These are phyloP conservation scores for Alsophila aescularia DNA, from an alignment of 2,888 invertebrate species.

Conservation along the genomic window DNA sequence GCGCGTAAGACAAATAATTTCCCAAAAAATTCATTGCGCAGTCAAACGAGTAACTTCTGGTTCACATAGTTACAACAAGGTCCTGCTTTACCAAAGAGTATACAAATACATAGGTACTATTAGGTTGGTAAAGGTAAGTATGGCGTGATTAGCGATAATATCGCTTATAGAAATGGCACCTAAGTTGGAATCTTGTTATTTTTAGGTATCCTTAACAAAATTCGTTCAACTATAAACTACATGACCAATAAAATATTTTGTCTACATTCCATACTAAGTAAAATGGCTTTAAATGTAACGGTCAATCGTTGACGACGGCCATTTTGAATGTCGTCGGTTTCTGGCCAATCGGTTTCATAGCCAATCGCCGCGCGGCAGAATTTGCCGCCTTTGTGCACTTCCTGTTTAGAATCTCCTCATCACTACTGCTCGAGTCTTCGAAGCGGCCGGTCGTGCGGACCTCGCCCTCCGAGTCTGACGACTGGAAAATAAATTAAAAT, in stretches of 20 bases:
- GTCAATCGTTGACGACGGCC: slow-evolving; percentile 74
- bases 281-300: slow-evolving; percentile 30
- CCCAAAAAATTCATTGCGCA: too few relatives aligned
- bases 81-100: too few relatives aligned
- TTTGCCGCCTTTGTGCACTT: slow-evolving; percentile 50
- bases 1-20: too few relatives aligned
- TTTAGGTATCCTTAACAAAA: too few relatives aligned
- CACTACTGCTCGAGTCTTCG: slow-evolving; percentile 74
- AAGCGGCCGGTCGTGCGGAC: slow-evolving; percentile 63
- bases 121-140: too few relatives aligned
- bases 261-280: neutral
- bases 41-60: too few relatives aligned
- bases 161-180: too few relatives aligned
- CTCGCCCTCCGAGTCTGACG: slow-evolving; percentile 71
- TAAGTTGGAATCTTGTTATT: too few relatives aligned
- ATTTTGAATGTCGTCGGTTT: slow-evolving; percentile 70
- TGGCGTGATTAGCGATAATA: too few relatives aligned
- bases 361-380: slow-evolving; percentile 63
- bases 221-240: neutral
- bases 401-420: slow-evolving; percentile 71
- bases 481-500: slow-evolving; percentile 49
- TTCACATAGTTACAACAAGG: too few relatives aligned
- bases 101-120: too few relatives aligned
- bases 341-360: slow-evolving; percentile 72
- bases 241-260: neutral